Evolutionary conservation across 2,113 vertebrate genomes (phyloP).

Genomic region (Nibea coibor): DNA sequence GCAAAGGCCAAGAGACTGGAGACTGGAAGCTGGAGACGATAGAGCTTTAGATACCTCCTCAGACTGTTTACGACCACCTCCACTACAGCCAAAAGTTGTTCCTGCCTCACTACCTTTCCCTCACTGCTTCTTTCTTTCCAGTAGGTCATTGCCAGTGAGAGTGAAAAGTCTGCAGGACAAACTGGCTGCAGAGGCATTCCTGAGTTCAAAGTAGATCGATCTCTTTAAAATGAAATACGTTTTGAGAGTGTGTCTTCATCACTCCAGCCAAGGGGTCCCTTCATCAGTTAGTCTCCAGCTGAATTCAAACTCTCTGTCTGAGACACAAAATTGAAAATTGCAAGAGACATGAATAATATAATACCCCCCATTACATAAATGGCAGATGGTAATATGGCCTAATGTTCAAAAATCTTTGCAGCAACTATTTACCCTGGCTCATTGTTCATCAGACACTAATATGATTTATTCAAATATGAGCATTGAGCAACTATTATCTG

Average conservation of each 20-base stretch:
- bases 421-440: neutral
- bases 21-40: conserved; percentile 46
- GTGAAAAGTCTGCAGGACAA: conserved; percentile 10
- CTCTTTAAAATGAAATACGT: neutral
- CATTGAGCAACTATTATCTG: neutral
- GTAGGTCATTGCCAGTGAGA: conserved; percentile 27
- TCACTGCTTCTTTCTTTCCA: conserved; percentile 44
- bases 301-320: neutral
- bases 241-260: conserved; percentile 2
- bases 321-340: neutral
- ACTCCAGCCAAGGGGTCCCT: neutral
- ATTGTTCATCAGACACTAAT: neutral
- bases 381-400: neutral
- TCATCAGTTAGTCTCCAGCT: neutral
- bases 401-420: neutral
- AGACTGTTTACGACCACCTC: conserved; percentile 51
- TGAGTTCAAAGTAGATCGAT: neutral
- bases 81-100: conserved; percentile 36
- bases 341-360: neutral
- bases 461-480: neutral
- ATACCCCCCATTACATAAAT: neutral
- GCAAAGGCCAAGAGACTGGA: conserved; percentile 59
- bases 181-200: neutral
- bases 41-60: conserved; percentile 50
- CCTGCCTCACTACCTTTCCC: neutral